phyloP scores from a whole-genome alignment of 1,140 invertebrate genomes.

The Cherax quadricarinatus region DNA sequence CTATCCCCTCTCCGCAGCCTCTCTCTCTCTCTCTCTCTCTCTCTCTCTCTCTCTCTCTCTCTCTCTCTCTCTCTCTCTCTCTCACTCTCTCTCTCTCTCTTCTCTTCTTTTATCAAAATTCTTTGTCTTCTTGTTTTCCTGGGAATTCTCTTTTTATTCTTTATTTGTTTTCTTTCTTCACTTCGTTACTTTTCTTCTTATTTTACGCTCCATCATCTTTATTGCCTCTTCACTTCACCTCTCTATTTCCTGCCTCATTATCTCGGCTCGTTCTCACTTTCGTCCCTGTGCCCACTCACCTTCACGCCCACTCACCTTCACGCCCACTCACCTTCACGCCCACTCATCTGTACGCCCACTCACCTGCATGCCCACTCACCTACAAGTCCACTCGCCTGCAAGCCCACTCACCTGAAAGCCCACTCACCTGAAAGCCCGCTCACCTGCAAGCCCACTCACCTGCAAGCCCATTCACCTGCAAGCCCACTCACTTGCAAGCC shows the following conservation, averaged over 20 bases:
- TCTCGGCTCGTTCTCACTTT: background rate
- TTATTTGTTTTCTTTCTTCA: too few relatives aligned
- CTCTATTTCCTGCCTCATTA: background rate
- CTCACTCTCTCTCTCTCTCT: background rate
- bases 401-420: too few relatives aligned
- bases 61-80: conserved; percentile 1
- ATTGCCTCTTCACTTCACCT: background rate
- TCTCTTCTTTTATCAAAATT: background rate
- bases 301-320: too few relatives aligned
- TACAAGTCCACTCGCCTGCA: too few relatives aligned
- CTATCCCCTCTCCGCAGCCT: background rate
- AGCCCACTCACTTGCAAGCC: background rate
- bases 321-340: too few relatives aligned
- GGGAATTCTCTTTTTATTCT: too few relatives aligned
- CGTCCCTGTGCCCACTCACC: too few relatives aligned
- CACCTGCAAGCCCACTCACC: too few relatives aligned
- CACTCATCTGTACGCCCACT: too few relatives aligned
- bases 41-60: conserved; percentile 5
- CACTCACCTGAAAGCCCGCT: too few relatives aligned
- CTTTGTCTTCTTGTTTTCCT: too few relatives aligned
- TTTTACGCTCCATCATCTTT: background rate
- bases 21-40: conserved; percentile 27
- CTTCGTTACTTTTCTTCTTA: background rate
- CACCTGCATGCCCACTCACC: too few relatives aligned
- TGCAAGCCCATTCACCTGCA: background rate